Percentiles rank a stretch among this genome's conserved stretches.
These are phyloP conservation scores for Ormyrus labotus DNA, from an alignment of 2,888 invertebrate genomes.

Conservation along the genomic window DNA sequence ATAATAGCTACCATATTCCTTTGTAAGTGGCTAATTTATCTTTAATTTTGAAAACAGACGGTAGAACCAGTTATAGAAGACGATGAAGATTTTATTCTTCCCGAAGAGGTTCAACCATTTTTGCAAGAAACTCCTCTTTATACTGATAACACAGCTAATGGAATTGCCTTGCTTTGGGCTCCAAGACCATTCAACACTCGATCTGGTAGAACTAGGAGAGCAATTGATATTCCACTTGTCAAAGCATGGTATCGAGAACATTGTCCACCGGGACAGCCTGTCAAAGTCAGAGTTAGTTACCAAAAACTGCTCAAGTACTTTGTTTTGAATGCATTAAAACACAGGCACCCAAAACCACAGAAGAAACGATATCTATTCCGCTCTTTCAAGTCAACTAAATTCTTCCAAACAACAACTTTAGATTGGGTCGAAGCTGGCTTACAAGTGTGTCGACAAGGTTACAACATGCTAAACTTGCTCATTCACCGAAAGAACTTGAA, in stretches of 20 bases:
- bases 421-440: conserved; percentile 99
- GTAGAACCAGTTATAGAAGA: conserved; percentile 94
- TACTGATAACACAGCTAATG: conserved; percentile 99
- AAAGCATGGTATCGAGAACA: conserved; percentile 98
- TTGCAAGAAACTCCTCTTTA: conserved; percentile 96
- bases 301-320: conserved; percentile 99
- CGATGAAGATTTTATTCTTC: conserved; percentile 94
- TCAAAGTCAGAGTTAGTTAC: conserved; percentile 99
- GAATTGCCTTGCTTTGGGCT: conserved; percentile 97
- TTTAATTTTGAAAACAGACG: conserved; percentile 72
- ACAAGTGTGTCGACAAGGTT: conserved; percentile 98
- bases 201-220: conserved; percentile 93
- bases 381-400: conserved; percentile 99
- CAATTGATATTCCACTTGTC: conserved; percentile 97
- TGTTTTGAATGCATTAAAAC: conserved; percentile 97
- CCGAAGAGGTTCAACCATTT: conserved; percentile 93
- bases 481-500: conserved; percentile 99
- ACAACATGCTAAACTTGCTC: conserved; percentile 99
- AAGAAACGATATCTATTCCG: conserved; percentile 98
- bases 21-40: conserved; percentile 52
- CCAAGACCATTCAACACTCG: conserved; percentile 98
- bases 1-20: conserved; percentile 1
- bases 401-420: conserved; percentile 99
- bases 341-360: conserved; percentile 98
- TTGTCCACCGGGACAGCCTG: conserved; percentile 96